A percentile compares a stretch with the other conserved stretches of the same genome.
Conservation (phyloP, 1,140 invertebrate species). For the Drosophila orosa region DNA sequence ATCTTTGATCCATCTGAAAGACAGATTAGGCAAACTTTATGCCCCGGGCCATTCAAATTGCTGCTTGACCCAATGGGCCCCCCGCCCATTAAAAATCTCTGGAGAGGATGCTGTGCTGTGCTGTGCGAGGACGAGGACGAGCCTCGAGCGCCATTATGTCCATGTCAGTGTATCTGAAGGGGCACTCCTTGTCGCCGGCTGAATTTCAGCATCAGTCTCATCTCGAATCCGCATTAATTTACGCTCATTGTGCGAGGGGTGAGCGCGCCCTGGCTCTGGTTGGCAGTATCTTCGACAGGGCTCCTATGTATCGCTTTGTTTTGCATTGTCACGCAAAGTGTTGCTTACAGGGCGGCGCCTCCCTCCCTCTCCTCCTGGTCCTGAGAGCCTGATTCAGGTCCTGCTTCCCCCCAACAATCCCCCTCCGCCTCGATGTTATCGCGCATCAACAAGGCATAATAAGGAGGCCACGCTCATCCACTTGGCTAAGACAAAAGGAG, state of each 20-base stretch:
- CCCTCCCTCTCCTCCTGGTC: slow-evolving; percentile 1
- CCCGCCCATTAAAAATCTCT: slow-evolving; percentile 41
- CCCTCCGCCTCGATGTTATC: slow-evolving; percentile 53
- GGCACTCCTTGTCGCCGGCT: slow-evolving; percentile 30
- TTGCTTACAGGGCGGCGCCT: slow-evolving; percentile 45
- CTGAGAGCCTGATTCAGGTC: slow-evolving; percentile 19
- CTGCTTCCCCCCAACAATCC: slow-evolving; percentile 14
- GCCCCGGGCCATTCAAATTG: slow-evolving; percentile 33
- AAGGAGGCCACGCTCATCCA: slow-evolving; percentile 52
- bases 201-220: slow-evolving; percentile 41
- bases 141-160: slow-evolving; percentile 61
- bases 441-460: slow-evolving; percentile 65
- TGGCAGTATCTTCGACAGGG: slow-evolving; percentile 50
- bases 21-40: slow-evolving; percentile 75
- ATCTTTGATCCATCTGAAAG: slow-evolving; percentile 58
- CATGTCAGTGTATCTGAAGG: slow-evolving; percentile 46
- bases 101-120: slow-evolving; percentile 6
- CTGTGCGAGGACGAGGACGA: slow-evolving; percentile 4
- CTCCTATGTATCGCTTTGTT: slow-evolving; percentile 30
- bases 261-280: not conserved
- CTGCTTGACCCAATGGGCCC: slow-evolving; percentile 66
- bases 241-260: slow-evolving; percentile 66
- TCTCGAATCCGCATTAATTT: slow-evolving; percentile 77
- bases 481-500: slow-evolving; percentile 64
- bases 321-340: slow-evolving; percentile 71